Conservation (phyloP, 1,140 invertebrate genomes). For the Zaprionus ornatus region DNA sequence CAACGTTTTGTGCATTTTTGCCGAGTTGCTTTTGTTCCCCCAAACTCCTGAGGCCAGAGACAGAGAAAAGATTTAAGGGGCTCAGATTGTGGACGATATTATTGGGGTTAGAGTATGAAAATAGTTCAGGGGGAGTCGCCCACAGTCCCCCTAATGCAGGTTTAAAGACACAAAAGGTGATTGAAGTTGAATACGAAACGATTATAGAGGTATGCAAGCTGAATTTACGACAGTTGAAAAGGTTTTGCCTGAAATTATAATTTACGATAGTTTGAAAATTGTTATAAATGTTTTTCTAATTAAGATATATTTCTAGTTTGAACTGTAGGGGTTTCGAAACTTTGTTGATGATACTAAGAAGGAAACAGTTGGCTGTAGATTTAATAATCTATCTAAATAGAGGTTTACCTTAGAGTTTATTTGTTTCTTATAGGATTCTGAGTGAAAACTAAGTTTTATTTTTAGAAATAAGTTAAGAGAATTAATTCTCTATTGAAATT, state of each 20-base stretch:
- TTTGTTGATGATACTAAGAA: too few relatives aligned
- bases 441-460: too few relatives aligned
- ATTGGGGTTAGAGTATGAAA: background rate
- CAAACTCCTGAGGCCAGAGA: background rate
- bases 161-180: constrained; percentile 9
- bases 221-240: background rate
- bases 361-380: too few relatives aligned
- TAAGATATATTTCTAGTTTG: background rate
- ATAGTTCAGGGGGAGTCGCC: background rate
- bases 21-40: constrained; percentile 14
- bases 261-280: background rate
- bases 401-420: too few relatives aligned
- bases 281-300: background rate
- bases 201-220: background rate
- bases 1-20: constrained; percentile 22
- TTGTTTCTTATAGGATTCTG: too few relatives aligned
- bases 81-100: background rate
- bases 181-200: background rate
- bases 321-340: background rate
- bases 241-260: background rate
- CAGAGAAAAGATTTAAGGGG: constrained; percentile 1
- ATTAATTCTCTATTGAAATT: too few relatives aligned
- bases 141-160: background rate
- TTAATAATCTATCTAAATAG: too few relatives aligned
- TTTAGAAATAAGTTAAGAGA: too few relatives aligned